Evolutionary conservation across 2,888 invertebrate species (phyloP).

Genomic region (Apamea anceps): DNA sequence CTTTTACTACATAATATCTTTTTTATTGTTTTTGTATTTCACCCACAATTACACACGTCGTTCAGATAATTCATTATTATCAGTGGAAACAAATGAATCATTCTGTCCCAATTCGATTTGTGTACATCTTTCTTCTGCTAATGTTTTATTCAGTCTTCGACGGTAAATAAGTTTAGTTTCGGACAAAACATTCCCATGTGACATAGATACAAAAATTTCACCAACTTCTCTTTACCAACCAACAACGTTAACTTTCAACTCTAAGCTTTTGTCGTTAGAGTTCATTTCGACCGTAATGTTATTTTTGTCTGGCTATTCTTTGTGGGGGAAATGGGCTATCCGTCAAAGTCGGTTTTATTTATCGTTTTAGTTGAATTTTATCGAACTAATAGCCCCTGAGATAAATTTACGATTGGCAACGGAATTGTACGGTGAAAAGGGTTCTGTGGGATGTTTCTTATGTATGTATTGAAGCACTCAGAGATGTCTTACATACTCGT

Average conservation of each 20-base stretch:
- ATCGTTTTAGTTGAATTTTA: constrained; percentile 90
- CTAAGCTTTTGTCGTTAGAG: constrained; percentile 38
- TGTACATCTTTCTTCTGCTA: constrained; percentile 79
- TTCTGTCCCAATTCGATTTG: constrained; percentile 80
- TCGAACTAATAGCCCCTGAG: constrained; percentile 89
- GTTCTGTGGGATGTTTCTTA: constrained; percentile 72
- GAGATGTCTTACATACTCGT: constrained; percentile 34
- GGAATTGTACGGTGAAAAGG: constrained; percentile 84
- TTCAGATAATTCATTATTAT: constrained; percentile 70
- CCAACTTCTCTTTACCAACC: constrained; percentile 64
- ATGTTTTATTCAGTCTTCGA: constrained; percentile 86
- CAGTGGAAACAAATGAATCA: constrained; percentile 77
- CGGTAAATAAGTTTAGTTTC: constrained; percentile 88
- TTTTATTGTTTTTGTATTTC: constrained; percentile 24
- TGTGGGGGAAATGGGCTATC: constrained; percentile 87
- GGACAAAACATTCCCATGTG: constrained; percentile 89
- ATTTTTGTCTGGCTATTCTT: constrained; percentile 79
- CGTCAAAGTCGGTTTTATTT: constrained; percentile 89
- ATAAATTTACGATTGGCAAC: constrained; percentile 89
- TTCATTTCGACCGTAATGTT: constrained; percentile 53
- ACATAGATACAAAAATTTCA: constrained; percentile 85
- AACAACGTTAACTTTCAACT: constrained; percentile 19
- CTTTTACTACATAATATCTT: not conserved
- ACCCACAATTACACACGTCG: constrained; percentile 58
- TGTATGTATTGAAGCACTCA: constrained; percentile 64